Evolutionary conservation across 2,797 vertebrate genomes (phyloP), one percentile per base, ranked within the genome.

Genomic region (Champsocephalus gunnari): DNA sequence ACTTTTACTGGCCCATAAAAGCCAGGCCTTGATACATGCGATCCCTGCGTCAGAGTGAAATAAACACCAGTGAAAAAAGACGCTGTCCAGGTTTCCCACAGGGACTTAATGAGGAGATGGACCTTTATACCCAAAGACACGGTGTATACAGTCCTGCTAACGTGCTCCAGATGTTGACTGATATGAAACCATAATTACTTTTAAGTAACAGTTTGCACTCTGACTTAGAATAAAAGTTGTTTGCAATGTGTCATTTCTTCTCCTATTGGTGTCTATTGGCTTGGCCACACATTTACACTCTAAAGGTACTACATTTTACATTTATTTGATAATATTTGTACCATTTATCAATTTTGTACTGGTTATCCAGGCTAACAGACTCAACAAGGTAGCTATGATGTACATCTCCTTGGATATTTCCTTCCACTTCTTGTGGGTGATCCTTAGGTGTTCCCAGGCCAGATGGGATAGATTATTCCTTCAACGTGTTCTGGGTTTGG

Each of bases 121-220:
- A 69, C 51, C 50, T 77, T 70, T 62, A 78, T 62, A 78, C 60
- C 43, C 60, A 48, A 48, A 77, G 73, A 76, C 55, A 62, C 60
- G 54, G 74, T 38, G 34, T 38, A 38, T 38, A 38, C 8, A 38
- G 6, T 14, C 71, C 80, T 55, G 61, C 63, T 85, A 85, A 88
- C 67, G 71, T 76, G 63, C 75, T 65, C 79, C 86, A 90, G 84
- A 90, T 88, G 84, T 79, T 16, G 19, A 10, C n/a, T 41, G 47
- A 24, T 61, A 32, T 32, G 14, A 9, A 45, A 61, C 48, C 16
- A 60, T 32, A 51, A 19, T 45, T 1, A 44, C 38, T 51, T 41
- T n/a, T 17, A 13, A 51, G n/a, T 8, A 17, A 34, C 14, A 11
- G 16, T 57, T 54, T 11, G 9, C 55, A 38, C 14, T 57, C 3